Percentiles rank a stretch among this genome's conserved stretches.
Conservation (phyloP, 2,888 invertebrate species). For the Caenorhabditis sp. region DNA sequence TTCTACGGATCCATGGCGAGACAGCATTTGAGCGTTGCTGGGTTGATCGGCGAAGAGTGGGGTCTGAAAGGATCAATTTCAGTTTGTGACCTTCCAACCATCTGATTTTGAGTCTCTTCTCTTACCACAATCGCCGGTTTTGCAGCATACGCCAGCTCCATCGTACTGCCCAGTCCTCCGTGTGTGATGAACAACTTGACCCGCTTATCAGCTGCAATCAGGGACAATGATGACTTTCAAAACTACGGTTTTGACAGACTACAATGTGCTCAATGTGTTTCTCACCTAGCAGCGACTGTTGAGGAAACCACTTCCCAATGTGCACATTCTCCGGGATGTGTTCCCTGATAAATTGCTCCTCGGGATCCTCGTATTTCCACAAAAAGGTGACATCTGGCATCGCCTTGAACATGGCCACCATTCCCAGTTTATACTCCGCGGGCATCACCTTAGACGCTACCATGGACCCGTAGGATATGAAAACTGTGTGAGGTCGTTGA, state of each 20-base stretch:
- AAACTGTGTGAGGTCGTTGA: conserved; percentile 23
- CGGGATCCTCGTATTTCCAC: conserved; percentile 56
- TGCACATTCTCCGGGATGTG: conserved; percentile 40
- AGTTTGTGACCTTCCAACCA: no score
- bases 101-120: no score
- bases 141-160: conserved; percentile 59
- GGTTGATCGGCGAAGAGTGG: conserved; percentile 59
- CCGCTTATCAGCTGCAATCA: conserved; percentile 53
- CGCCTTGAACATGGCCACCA: conserved; percentile 44
- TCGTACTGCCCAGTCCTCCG: conserved; percentile 61
- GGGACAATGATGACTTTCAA: background rate
- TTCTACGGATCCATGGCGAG: conserved; percentile 39
- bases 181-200: conserved; percentile 60
- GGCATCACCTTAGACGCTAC: conserved; percentile 42
- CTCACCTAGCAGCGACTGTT: conserved; percentile 39
- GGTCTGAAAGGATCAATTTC: no score
- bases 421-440: conserved; percentile 23
- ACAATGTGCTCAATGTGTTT: background rate
- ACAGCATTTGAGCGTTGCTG: conserved; percentile 52
- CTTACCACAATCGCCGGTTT: conserved; percentile 62
- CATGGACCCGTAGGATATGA: conserved; percentile 57
- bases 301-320: conserved; percentile 49
- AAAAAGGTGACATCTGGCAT: conserved; percentile 47
- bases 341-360: conserved; percentile 30
- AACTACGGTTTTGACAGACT: no score